phyloP scores from a whole-genome alignment of 1,140 invertebrate species.

The Sitophilus oryzae region DNA sequence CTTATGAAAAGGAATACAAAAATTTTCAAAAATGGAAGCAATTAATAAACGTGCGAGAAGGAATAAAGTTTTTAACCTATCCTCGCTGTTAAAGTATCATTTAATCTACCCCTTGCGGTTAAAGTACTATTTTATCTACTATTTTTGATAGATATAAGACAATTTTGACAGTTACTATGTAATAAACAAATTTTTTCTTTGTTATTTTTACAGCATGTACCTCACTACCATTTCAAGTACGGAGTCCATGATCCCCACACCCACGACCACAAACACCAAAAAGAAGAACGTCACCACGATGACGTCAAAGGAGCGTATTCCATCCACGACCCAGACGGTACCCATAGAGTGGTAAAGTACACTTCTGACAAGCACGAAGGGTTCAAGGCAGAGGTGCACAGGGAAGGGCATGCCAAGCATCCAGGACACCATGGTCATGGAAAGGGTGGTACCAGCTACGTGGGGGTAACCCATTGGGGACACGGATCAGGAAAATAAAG shows the following conservation, averaged over 20 bases:
- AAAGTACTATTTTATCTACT: too few relatives aligned
- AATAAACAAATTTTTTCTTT: neutral
- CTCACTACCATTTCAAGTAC: conserved; percentile 46
- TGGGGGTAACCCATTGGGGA: conserved; percentile 31
- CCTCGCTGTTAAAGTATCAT: too few relatives aligned
- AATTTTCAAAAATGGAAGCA: too few relatives aligned
- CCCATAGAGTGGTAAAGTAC: conserved; percentile 45
- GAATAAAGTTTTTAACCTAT: too few relatives aligned
- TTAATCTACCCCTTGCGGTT: too few relatives aligned
- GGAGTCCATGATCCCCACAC: conserved; percentile 47
- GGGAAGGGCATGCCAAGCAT: conserved; percentile 26
- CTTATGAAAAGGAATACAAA: too few relatives aligned
- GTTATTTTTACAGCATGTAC: neutral
- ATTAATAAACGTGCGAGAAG: too few relatives aligned
- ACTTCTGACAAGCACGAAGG: conserved; percentile 43
- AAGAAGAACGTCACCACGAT: conserved; percentile 46
- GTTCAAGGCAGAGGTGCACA: conserved; percentile 46
- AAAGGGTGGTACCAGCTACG: conserved; percentile 26
- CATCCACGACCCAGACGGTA: conserved; percentile 46
- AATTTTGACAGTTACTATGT: neutral
- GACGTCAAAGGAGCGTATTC: conserved; percentile 45
- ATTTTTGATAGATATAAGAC: too few relatives aligned
- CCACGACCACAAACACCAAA: conserved; percentile 47
- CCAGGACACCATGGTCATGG: conserved; percentile 15
- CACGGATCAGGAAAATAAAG: conserved; percentile 18